These are phyloP conservation scores for Anoplius nigerrimus DNA, from an alignment of 2,888 invertebrate species.

Conservation along the genomic window DNA sequence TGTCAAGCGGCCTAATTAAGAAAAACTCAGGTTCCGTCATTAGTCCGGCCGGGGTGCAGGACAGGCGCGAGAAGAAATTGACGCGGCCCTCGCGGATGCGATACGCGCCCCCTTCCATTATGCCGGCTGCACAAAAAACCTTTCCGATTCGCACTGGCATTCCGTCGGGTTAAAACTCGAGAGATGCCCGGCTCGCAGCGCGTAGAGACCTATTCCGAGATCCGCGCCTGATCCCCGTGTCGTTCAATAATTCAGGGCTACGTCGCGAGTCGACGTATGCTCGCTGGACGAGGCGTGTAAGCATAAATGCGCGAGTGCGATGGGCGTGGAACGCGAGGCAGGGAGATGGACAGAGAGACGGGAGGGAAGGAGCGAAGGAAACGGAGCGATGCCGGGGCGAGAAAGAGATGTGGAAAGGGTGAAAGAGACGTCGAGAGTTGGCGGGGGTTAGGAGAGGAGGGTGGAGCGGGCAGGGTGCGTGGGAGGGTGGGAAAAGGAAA, in stretches of 20 bases:
- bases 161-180: constrained; percentile 39
- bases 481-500: constrained; percentile 20
- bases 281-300: constrained; percentile 57
- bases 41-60: background rate
- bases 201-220: constrained; percentile 45
- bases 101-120: constrained; percentile 15
- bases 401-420: constrained; percentile 5
- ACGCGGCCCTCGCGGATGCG: too few relatives aligned
- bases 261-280: constrained; percentile 53
- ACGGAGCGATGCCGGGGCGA: constrained; percentile 19
- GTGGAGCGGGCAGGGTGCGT: constrained; percentile 23
- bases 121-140: background rate
- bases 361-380: background rate
- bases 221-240: constrained; percentile 57
- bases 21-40: background rate
- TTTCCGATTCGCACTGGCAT: constrained; percentile 14
- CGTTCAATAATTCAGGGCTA: constrained; percentile 63
- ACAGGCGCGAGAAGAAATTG: too few relatives aligned
- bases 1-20: too few relatives aligned
- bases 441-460: constrained; percentile 22
- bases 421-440: background rate
- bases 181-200: constrained; percentile 43
- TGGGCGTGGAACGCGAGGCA: constrained; percentile 10
- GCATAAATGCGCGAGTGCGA: constrained; percentile 55
- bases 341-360: background rate